phyloP scores from a whole-genome alignment of 2,797 vertebrate species.

The Florisuga fusca region DNA sequence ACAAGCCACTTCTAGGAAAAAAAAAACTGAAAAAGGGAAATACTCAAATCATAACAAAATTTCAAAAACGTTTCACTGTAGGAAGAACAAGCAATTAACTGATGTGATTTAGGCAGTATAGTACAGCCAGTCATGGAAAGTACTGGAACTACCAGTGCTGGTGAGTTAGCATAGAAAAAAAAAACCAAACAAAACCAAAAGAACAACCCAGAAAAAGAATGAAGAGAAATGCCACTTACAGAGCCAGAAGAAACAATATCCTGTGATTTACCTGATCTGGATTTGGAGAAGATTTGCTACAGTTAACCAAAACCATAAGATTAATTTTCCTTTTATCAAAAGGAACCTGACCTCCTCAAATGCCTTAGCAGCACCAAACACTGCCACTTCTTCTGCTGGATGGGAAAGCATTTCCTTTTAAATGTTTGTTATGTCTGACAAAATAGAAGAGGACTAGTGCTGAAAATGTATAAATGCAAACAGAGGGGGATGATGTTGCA shows the following conservation, averaged over 20 bases:
- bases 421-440: background rate
- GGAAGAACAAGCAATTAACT: background rate
- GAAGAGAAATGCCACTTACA: background rate
- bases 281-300: background rate
- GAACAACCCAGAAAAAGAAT: background rate
- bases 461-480: constrained; percentile 11
- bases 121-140: background rate
- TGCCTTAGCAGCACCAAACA: background rate
- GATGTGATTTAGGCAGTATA: constrained; percentile 9
- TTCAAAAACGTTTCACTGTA: constrained; percentile 1
- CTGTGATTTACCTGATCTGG: background rate
- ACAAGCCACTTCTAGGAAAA: constrained; percentile 52
- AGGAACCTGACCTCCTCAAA: background rate
- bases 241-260: background rate
- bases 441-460: background rate
- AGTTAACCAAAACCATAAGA: background rate
- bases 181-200: background rate
- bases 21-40: background rate
- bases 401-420: background rate
- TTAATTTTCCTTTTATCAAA: background rate
- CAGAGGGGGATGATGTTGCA: background rate
- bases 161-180: background rate
- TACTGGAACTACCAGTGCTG: background rate
- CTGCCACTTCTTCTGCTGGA: constrained; percentile 6
- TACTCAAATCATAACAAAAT: background rate